These are phyloP conservation scores for Carassius carassius DNA, from an alignment of 2,113 vertebrate species.

Conservation along the genomic window DNA sequence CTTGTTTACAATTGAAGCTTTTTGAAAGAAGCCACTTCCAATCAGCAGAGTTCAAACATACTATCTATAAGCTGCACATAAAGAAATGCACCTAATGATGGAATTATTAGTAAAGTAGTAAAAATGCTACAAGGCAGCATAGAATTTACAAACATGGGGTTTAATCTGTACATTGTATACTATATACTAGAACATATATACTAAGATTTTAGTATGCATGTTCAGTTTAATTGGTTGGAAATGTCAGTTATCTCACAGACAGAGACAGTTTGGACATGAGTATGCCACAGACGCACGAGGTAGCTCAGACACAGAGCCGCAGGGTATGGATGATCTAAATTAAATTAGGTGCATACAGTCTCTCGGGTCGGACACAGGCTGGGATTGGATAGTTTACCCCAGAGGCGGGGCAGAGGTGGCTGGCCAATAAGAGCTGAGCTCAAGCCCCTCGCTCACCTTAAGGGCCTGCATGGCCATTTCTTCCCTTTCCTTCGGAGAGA, in stretches of 20 bases:
- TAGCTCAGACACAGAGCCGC: slow-evolving; percentile 17
- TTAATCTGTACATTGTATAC: neutral
- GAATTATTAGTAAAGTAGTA: neutral
- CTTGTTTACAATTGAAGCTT: neutral
- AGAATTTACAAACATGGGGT: slow-evolving; percentile 14
- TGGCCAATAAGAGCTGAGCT: slow-evolving; percentile 48
- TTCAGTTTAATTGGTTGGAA: neutral
- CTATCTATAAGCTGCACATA: neutral
- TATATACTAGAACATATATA: slow-evolving; percentile 6
- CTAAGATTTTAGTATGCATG: slow-evolving; percentile 27
- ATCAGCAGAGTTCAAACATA: neutral
- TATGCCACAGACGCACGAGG: slow-evolving; percentile 29
- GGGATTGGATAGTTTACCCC: slow-evolving; percentile 35
- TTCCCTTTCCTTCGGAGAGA: slow-evolving; percentile 96
- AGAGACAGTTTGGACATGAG: neutral
- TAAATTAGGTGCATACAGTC: slow-evolving; percentile 29
- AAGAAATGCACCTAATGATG: neutral
- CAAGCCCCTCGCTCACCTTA: slow-evolving; percentile 45
- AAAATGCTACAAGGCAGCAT: neutral
- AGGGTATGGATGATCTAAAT: slow-evolving; percentile 20
- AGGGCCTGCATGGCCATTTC: slow-evolving; percentile 74
- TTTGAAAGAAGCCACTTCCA: neutral
- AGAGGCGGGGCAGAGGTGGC: slow-evolving; percentile 45
- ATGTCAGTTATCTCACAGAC: neutral
- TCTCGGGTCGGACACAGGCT: slow-evolving; percentile 13